Conservation (phyloP, 2,888 invertebrate species). For the Petrophora chlorosata region DNA sequence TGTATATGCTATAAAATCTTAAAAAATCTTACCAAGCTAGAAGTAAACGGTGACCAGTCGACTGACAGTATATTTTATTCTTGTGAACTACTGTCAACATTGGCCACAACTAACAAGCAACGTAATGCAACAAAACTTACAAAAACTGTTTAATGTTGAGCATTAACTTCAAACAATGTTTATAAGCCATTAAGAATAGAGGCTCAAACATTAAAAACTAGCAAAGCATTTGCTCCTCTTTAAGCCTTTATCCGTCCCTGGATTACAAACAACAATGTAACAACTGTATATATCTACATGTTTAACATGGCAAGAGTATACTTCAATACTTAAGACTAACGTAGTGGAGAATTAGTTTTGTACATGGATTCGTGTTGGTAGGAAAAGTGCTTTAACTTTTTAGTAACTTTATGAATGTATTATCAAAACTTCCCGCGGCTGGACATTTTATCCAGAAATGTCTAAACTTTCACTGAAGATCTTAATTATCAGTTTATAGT, state of each 20-base stretch:
- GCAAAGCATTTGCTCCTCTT: slow-evolving; percentile 1
- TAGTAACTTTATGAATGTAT: too few species aligned
- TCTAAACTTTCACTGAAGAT: too few species aligned
- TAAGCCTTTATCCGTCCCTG: slow-evolving; percentile 17
- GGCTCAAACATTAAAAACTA: neutral
- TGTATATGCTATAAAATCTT: neutral
- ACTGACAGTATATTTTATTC: too few species aligned
- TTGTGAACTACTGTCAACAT: too few species aligned
- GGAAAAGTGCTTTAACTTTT: too few species aligned
- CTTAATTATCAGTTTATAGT: too few species aligned
- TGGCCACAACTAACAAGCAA: too few species aligned
- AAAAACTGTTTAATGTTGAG: slow-evolving; percentile 23
- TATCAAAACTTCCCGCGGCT: too few species aligned
- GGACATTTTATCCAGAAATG: neutral
- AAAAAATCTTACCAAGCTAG: neutral
- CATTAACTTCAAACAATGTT: slow-evolving; percentile 20
- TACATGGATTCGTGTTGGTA: slow-evolving; percentile 12
- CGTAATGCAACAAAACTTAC: slow-evolving; percentile 1
- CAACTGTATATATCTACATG: slow-evolving; percentile 57
- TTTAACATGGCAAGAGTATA: slow-evolving; percentile 63
- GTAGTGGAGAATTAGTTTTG: slow-evolving; percentile 13
- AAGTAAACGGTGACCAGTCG: neutral
- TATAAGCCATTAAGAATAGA: slow-evolving; percentile 7
- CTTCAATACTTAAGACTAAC: slow-evolving; percentile 12
- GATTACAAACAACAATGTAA: slow-evolving; percentile 54